A percentile compares a stretch with the other conserved stretches of the same genome.
Evolutionary conservation across 2,113 vertebrate species (phyloP).

Genomic region (Camelus bactrianus): DNA sequence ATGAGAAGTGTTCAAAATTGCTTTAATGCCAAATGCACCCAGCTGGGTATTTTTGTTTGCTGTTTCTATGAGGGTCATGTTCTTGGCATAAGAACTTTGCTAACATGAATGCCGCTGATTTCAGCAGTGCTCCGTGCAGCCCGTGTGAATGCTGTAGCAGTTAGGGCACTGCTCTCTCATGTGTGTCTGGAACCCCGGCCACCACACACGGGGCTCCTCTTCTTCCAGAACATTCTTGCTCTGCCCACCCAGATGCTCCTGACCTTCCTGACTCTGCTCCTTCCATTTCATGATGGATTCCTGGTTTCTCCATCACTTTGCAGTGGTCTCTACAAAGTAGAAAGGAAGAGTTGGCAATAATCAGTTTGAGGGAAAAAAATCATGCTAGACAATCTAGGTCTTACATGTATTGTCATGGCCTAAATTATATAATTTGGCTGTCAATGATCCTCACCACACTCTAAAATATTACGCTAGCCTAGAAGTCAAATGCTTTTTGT

Average conservation of each 20-base stretch:
- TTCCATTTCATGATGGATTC: neutral
- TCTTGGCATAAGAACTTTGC: fast-evolving
- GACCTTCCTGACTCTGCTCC: neutral
- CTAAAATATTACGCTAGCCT: neutral
- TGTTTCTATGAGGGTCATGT: neutral
- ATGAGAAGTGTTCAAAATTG: neutral
- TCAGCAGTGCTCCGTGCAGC: neutral
- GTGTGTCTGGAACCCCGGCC: neutral
- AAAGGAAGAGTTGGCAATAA: neutral
- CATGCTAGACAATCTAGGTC: neutral
- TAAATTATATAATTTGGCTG: neutral
- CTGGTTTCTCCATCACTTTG: neutral
- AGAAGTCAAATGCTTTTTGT: neutral
- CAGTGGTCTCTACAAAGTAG: neutral
- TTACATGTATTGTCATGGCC: neutral
- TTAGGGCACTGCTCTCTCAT: neutral
- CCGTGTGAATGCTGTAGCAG: neutral
- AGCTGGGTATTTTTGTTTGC: neutral
- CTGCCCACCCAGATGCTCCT: neutral
- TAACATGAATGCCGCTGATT: neutral
- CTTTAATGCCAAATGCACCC: neutral
- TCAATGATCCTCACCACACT: neutral
- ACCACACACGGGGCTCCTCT: fast-evolving
- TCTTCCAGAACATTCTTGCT: neutral
- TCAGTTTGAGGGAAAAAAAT: neutral